Evolutionary conservation across 2,888 invertebrate species (phyloP).

Genomic region (Pyralis farinalis): DNA sequence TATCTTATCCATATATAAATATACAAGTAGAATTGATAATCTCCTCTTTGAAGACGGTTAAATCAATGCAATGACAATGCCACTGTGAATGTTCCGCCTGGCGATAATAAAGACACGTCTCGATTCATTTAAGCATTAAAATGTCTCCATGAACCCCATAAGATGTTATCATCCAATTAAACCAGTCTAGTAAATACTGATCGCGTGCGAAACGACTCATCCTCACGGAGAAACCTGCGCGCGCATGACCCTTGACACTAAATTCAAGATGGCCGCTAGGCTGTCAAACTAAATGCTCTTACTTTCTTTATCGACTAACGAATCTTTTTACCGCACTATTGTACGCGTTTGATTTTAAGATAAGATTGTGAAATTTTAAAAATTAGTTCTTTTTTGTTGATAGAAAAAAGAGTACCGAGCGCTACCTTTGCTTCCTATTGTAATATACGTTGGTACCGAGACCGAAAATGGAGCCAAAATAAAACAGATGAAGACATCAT

Average conservation of each 20-base stretch:
- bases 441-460: constrained; percentile 9
- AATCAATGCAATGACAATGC: not conserved
- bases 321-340: constrained; percentile 54
- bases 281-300: constrained; percentile 68
- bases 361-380: constrained; percentile 43
- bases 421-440: constrained; percentile 4
- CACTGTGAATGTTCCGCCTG: not conserved
- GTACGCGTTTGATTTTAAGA: constrained; percentile 36
- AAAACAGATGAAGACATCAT: constrained; percentile 7
- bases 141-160: constrained; percentile 23
- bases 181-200: constrained; percentile 32
- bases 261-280: constrained; percentile 61
- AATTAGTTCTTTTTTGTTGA: constrained; percentile 41
- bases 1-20: no score
- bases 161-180: constrained; percentile 45
- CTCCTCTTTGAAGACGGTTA: no score
- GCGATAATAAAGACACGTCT: constrained; percentile 2
- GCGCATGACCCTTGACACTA: constrained; percentile 65
- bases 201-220: constrained; percentile 50
- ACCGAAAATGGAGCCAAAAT: constrained; percentile 8
- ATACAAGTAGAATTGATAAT: no score
- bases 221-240: constrained; percentile 60
- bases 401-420: constrained; percentile 28
- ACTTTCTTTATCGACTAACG: constrained; percentile 64
- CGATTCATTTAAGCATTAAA: constrained; percentile 13